Evolutionary conservation across 2,797 vertebrate species (phyloP), one percentile per base, ranked within the genome.

Genomic region (Bucorvus abyssinicus): DNA sequence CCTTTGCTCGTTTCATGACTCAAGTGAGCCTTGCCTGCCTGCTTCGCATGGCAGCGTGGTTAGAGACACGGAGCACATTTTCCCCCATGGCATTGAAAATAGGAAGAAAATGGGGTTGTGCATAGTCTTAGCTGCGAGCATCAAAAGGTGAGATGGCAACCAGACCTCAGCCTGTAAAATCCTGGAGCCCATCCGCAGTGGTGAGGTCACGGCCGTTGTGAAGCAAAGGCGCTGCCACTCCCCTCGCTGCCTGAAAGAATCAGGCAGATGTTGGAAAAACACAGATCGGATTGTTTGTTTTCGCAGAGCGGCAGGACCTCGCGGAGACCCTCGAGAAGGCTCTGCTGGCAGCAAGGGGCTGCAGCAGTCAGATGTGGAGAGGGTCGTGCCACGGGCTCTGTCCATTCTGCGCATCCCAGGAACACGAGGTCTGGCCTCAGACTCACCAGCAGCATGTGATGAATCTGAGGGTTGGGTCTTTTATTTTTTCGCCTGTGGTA

Each of bases 361-460:
- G 50, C 75, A 57, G 82, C 53, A 78, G 27, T 12, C 65, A 49
- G 49, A 26, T 0, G 0, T 36, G 11, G 60, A 12, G 15, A 49
- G 13, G 17, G 9, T 71, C 3, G 0, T 65, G 73, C 65, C 12
- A 5, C 14, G 49, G 42, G 73, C 53, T 88, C 1, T 0, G 7
- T 65, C 24, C 0, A 0, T 53, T 69, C 83, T 1, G 1, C 0
- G 0, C 34, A 7, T 24, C 8, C 32, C 55, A 9, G 61, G 57
- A 87, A 9, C 10, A 6, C 36, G 21, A 47, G 47, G 29, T 85
- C 75, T 76, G 56, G 52, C 52, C 60, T 87, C 67, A 55, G 44
- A 42, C 27, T 26, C 10, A 7, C 36, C 47, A 85, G 36, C 78
- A 63, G 56, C 40, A 6, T 4, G 34, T 87, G 45, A 83, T 85